A percentile compares a stretch with the other conserved stretches of the same genome.
These are phyloP conservation scores for Piaya cayana DNA, from an alignment of 2,113 vertebrate species.

Conservation along the genomic window DNA sequence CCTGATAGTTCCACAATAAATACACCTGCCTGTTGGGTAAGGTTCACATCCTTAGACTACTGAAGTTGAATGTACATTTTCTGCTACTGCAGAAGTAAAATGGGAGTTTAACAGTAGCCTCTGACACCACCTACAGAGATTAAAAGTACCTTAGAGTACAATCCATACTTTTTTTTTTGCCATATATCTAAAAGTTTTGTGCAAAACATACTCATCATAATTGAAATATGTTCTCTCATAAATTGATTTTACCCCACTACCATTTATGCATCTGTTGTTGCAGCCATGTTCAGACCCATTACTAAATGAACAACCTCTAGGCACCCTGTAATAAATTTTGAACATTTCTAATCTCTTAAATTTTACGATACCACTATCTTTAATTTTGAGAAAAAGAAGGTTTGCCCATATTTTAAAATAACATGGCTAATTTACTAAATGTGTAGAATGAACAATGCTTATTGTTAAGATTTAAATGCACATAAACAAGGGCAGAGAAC, in stretches of 20 bases:
- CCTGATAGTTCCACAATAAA: neutral
- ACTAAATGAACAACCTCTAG: slow-evolving; percentile 9
- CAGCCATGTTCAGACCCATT: neutral
- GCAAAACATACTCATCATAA: neutral
- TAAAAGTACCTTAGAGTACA: neutral
- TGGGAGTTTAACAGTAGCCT: neutral
- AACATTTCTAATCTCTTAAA: neutral
- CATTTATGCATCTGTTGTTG: neutral
- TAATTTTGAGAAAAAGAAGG: neutral
- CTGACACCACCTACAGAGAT: neutral
- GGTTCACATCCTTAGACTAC: neutral
- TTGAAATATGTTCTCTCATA: slow-evolving; percentile 1
- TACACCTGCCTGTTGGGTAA: neutral
- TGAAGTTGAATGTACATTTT: neutral
- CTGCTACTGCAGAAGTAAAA: neutral
- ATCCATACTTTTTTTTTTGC: neutral
- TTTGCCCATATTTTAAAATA: slow-evolving; percentile 27
- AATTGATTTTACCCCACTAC: neutral
- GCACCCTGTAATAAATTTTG: slow-evolving; percentile 34
- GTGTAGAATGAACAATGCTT: neutral
- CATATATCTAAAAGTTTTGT: neutral
- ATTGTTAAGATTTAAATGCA: neutral
- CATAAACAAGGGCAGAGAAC: neutral
- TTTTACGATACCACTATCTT: neutral
- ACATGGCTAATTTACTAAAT: neutral